Evolutionary conservation across 1,140 invertebrate genomes (phyloP), one percentile per base, ranked within the genome.

Genomic region (Camponotus floridanus): DNA sequence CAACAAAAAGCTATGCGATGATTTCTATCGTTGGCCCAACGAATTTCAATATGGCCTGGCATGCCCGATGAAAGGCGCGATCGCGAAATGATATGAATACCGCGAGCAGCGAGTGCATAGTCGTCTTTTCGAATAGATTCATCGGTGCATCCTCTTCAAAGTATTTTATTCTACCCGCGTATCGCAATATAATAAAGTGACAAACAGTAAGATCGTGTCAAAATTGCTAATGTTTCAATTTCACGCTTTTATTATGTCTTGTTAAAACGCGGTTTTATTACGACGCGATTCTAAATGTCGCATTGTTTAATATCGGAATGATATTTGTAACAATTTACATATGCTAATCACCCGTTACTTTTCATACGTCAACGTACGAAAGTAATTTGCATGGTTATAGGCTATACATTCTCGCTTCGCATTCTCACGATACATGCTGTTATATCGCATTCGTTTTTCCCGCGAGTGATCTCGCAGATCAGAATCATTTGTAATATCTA

Each of bases 21-120:
- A 92, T 92, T 88, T 85, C 76, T 89, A 71, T 93, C 89, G 79
- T 73, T 91, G 91, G 87, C 92, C 91, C 87, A 90, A 91, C 92
- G 92, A 94, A 94, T 93, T 94, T 94, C 92, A 94, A 93, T 93
- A 92, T 91, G 87, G 88, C 61, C 86, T 86, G 83, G 33, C 67
- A 88, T 90, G 89, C 87, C 89, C 88, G 89, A 88, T 90, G 73
- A 90, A 90, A 90, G 68, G 73, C 76, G 18, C 79, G 80, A 31
- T 59, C 68, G 15, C 70, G 88, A 81, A 59, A 90, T 80, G 74
- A 86, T 68, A 21, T 87, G 84, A 81, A 80, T 88, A 36, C 70
- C 59, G 31, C 76, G 31, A 39, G 45, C 9, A 51, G 59, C 76
- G 70, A 31, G 9, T 80, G 36, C 59, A 51, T 62, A 51, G 39